Percentiles rank a stretch among this genome's conserved stretches.
Evolutionary conservation across 2,888 invertebrate genomes (phyloP).

Genomic region (Hedya salicella): DNA sequence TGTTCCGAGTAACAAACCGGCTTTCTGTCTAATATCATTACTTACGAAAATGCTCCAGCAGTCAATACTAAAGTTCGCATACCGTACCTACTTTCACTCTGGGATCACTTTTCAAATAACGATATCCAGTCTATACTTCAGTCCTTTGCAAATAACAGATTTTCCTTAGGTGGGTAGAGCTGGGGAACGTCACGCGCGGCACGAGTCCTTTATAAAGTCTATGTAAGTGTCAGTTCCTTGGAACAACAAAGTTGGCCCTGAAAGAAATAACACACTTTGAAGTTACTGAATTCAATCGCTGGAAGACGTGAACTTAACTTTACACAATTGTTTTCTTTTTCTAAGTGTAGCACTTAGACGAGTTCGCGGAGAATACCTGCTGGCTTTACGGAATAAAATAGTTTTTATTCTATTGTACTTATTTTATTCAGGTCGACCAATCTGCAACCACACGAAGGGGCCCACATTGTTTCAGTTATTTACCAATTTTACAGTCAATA

Average conservation of each 20-base stretch:
- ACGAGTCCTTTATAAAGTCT: conserved; percentile 60
- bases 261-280: conserved; percentile 80
- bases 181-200: conserved; percentile 47
- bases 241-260: conserved; percentile 67
- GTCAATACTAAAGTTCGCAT: conserved; percentile 20
- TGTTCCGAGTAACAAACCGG: conserved; percentile 59
- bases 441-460: conserved; percentile 19
- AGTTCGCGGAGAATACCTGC: conserved; percentile 38
- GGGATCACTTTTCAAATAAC: conserved; percentile 16
- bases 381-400: conserved; percentile 34
- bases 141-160: conserved; percentile 31
- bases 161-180: conserved; percentile 32
- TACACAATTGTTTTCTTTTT: conserved; percentile 76
- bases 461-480: conserved; percentile 43
- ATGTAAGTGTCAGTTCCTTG: conserved; percentile 68
- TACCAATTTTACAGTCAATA: conserved; percentile 44
- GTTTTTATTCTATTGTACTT: conserved; percentile 27
- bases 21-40: conserved; percentile 61
- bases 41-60: conserved; percentile 50
- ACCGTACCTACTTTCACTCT: conserved; percentile 7
- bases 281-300: conserved; percentile 78
- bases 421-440: conserved; percentile 18
- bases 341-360: conserved; percentile 64
- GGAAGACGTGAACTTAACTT: conserved; percentile 68
- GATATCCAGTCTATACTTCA: conserved; percentile 10